Percentiles rank a stretch among this genome's conserved stretches.
Conservation (phyloP, 2,888 invertebrate genomes). For the Drosophila phalerata region DNA sequence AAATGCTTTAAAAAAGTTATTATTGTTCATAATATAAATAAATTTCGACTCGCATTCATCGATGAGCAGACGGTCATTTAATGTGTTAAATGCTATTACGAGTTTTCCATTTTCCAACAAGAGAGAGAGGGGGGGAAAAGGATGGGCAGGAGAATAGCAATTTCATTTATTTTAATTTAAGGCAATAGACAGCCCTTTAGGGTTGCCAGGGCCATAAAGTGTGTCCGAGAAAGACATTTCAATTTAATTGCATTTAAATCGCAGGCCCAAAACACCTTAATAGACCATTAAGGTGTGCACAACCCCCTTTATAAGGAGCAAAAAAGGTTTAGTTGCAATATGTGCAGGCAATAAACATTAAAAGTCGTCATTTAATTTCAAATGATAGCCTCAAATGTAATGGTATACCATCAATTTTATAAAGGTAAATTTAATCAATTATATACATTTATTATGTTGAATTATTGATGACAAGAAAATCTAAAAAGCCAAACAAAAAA, state of each 20-base stretch:
- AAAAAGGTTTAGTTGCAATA: conserved; percentile 59
- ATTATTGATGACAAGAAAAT: conserved; percentile 35
- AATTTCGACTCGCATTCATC: conserved; percentile 59
- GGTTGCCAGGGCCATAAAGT: conserved; percentile 47
- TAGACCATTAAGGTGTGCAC: conserved; percentile 65
- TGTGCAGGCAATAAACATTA: conserved; percentile 70
- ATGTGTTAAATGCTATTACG: conserved; percentile 63
- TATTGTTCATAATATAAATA: conserved; percentile 74
- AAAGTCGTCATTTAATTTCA: conserved; percentile 48
- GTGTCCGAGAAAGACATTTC: conserved; percentile 50
- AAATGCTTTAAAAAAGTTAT: conserved; percentile 68
- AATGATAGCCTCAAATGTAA: conserved; percentile 38
- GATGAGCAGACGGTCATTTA: conserved; percentile 54
- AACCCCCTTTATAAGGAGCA: not conserved
- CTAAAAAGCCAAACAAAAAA: conserved; percentile 10
- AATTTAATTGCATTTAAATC: conserved; percentile 77
- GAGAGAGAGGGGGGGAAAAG: not conserved
- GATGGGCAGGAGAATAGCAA: conserved; percentile 8
- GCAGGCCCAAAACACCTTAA: conserved; percentile 66
- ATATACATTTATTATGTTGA: conserved; percentile 28
- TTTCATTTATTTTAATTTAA: conserved; percentile 76
- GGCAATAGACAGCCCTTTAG: conserved; percentile 36
- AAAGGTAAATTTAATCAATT: conserved; percentile 67
- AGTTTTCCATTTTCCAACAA: conserved; percentile 17
- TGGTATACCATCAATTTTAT: conserved; percentile 42